Percentiles rank a stretch among this genome's conserved stretches.
Conservation (phyloP, 1,140 invertebrate species). For the Drosophila cardini region DNA sequence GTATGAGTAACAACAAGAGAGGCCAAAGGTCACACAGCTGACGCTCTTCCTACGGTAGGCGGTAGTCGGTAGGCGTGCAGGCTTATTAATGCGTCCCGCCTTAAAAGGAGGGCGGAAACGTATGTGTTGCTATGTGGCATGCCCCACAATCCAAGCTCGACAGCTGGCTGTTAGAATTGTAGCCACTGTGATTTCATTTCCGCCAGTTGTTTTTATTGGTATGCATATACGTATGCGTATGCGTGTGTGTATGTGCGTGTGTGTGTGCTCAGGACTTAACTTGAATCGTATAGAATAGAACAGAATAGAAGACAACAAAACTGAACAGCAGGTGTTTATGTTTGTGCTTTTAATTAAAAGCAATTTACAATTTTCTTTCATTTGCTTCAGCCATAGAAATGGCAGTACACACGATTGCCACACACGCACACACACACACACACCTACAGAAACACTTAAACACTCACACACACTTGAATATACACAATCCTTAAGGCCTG, state of each 20-base stretch:
- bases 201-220: slow-evolving; percentile 60
- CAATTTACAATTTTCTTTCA: slow-evolving; percentile 82
- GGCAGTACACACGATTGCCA: slow-evolving; percentile 8
- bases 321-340: slow-evolving; percentile 79
- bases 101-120: slow-evolving; percentile 15
- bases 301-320: slow-evolving; percentile 4
- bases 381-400: slow-evolving; percentile 49
- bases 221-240: slow-evolving; percentile 19
- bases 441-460: neutral
- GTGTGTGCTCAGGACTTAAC: slow-evolving; percentile 22
- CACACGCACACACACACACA: neutral
- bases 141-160: neutral
- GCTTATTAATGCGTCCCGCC: slow-evolving; percentile 23
- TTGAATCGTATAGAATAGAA: neutral
- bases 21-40: slow-evolving; percentile 46
- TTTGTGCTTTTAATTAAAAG: slow-evolving; percentile 83
- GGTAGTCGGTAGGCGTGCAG: neutral
- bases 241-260: too few species aligned
- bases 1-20: slow-evolving; percentile 61
- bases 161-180: slow-evolving; percentile 40
- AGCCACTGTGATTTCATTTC: slow-evolving; percentile 71
- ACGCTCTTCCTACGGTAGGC: neutral
- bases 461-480: too few species aligned
- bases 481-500: slow-evolving; percentile 8
- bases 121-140: slow-evolving; percentile 13